Evolutionary conservation across 2,113 vertebrate genomes (phyloP), one percentile per base, ranked within the genome.

Genomic region (Pionites leucogaster): DNA sequence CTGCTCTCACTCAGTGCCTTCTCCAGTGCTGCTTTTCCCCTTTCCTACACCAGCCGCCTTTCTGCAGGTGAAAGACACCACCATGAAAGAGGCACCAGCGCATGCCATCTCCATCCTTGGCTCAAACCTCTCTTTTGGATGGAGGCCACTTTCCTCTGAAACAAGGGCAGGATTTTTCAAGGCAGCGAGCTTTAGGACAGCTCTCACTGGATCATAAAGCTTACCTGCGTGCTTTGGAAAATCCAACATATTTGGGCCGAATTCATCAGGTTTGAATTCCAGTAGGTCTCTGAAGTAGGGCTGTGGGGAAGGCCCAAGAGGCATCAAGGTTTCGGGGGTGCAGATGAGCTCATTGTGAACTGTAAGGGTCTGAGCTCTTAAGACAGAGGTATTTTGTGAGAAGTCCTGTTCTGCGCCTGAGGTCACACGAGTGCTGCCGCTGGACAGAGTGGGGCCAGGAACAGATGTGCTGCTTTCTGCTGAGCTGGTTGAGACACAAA

Each of bases 1-100:
- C 65, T 63, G 71, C 53, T 50, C 42, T 75, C 2, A 3, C 59
- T 41, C 50, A 13, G 31, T 46, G 69, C 82, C 57, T 35, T 59
- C 57, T 35, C 57, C 75, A 74, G 46, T 1, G 2, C 49, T 88
- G 60, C 57, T 14, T 25, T 41, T 9, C 47, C 55, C 50, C 46
- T 63, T 35, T 69, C 59, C 55, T 37, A 4, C 1, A 11, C 1
- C 1, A 78, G 22, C 13, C 0, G 0, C 55, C 42, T 31, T 44
- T 79, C 74, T 72, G 75, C 35, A 41, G 82, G 62, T 2, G 0
- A 47, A 63, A 53, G 29, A 33, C 76, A 39, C 57, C 57, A 24
- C 57, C 39, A 35, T 8, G 33, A 59, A 59, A 35, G 33, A 59
- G 57, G 57, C 11, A 3, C 1, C 1, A 50, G 7, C 28, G 1